A percentile compares a stretch with the other conserved stretches of the same genome.
Conservation (phyloP, 2,113 vertebrate genomes). For the Lucifuga dentata region DNA sequence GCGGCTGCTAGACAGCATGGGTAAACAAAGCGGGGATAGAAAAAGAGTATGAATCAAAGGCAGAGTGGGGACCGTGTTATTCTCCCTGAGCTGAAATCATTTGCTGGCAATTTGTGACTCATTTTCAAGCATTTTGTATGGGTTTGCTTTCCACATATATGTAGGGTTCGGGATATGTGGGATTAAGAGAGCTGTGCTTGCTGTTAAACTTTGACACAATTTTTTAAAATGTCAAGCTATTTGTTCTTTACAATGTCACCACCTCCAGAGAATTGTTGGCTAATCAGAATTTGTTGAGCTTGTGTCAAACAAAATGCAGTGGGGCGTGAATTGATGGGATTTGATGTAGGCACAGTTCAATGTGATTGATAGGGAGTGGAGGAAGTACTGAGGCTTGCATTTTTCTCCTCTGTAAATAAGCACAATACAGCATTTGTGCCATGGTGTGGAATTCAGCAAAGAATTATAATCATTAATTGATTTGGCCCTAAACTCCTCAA, state of each 20-base stretch:
- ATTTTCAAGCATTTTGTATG: constrained; percentile 68
- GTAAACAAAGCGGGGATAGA: constrained; percentile 74
- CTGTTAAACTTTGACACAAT: constrained; percentile 64
- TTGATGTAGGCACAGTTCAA: constrained; percentile 44
- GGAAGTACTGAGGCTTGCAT: constrained; percentile 55
- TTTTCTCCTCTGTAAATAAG: constrained; percentile 59
- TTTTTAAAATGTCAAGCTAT: constrained; percentile 71
- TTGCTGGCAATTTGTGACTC: constrained; percentile 78
- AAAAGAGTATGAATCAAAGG: constrained; percentile 75
- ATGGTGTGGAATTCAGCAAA: constrained; percentile 32
- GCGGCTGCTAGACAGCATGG: constrained; percentile 71
- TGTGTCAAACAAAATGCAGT: constrained; percentile 59
- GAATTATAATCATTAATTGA: constrained; percentile 35
- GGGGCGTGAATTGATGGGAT: constrained; percentile 62
- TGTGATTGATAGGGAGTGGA: constrained; percentile 69
- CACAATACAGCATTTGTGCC: constrained; percentile 24
- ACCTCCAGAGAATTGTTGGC: constrained; percentile 66
- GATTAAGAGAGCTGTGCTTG: constrained; percentile 28
- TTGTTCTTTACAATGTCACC: constrained; percentile 68
- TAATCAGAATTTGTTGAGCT: constrained; percentile 66
- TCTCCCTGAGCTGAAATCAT: constrained; percentile 76
- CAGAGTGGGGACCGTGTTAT: constrained; percentile 71
- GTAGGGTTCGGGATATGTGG: constrained; percentile 29
- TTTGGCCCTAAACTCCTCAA: constrained; percentile 50
- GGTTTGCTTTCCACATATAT: constrained; percentile 57